A percentile compares a stretch with the other conserved stretches of the same genome.
These are phyloP conservation scores for Bos indicus DNA, from an alignment of 2,113 vertebrate genomes.

Conservation along the genomic window DNA sequence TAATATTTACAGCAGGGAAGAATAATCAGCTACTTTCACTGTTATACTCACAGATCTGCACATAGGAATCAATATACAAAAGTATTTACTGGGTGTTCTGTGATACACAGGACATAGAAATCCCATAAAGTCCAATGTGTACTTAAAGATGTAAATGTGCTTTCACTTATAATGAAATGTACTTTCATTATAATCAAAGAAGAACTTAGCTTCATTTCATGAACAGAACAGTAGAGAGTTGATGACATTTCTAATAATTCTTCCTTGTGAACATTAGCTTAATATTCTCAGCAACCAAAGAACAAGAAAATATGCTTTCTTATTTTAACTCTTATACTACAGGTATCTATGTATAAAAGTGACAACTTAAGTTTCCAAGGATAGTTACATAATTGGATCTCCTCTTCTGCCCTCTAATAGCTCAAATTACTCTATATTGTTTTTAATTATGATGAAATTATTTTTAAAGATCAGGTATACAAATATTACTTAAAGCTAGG, in stretches of 20 bases:
- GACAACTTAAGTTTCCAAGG: not conserved
- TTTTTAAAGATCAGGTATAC: not conserved
- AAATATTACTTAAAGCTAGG: not conserved
- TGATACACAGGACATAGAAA: not conserved
- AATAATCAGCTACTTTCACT: not conserved
- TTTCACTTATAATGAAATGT: not conserved
- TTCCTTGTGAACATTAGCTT: conserved; percentile 7
- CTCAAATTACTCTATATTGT: not conserved
- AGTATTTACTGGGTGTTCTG: not conserved
- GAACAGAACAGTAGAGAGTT: not conserved
- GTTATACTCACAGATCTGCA: not conserved
- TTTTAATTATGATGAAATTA: conserved; percentile 3
- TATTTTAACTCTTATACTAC: not conserved
- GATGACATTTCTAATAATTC: not conserved
- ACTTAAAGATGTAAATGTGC: not conserved
- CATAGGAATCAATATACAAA: not conserved
- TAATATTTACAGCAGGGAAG: not conserved
- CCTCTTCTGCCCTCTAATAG: not conserved
- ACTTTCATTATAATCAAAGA: not conserved
- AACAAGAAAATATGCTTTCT: not conserved
- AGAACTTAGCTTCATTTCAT: not conserved
- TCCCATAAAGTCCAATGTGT: not conserved
- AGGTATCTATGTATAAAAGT: not conserved
- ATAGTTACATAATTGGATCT: not conserved
- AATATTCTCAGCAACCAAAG: not conserved